phyloP scores from a whole-genome alignment of 2,888 invertebrate genomes.

The Synergus itoensis region DNA sequence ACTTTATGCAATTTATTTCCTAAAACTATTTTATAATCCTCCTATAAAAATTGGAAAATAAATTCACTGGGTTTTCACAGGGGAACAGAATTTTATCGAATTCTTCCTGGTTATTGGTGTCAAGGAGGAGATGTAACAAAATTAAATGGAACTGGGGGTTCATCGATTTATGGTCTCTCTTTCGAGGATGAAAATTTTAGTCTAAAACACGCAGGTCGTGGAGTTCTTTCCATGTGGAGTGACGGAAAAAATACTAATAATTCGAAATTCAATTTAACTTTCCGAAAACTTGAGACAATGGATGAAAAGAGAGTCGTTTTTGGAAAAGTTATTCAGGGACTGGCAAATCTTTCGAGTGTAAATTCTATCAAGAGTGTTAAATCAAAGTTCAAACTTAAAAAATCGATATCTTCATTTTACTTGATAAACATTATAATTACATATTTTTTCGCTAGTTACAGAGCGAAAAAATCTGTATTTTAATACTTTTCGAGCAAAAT shows the following conservation, averaged over 20 bases:
- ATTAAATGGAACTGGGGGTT: slow-evolving; percentile 81
- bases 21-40: not conserved
- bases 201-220: slow-evolving; percentile 80
- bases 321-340: slow-evolving; percentile 78
- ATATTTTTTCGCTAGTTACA: not conserved
- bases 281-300: slow-evolving; percentile 79
- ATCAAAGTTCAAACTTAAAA: not conserved
- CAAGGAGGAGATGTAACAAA: slow-evolving; percentile 81
- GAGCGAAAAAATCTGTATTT: too few species aligned
- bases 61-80: slow-evolving; percentile 52
- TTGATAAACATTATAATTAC: not conserved
- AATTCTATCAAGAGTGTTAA: not conserved
- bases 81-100: slow-evolving; percentile 79
- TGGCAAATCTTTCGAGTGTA: slow-evolving; percentile 58
- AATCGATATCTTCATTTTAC: not conserved
- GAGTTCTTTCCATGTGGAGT: slow-evolving; percentile 80
- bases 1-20: slow-evolving; percentile 12
- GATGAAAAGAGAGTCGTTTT: slow-evolving; percentile 81
- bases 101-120: slow-evolving; percentile 81
- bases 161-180: slow-evolving; percentile 76
- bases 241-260: slow-evolving; percentile 77
- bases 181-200: slow-evolving; percentile 78
- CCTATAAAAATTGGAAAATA: slow-evolving; percentile 3
- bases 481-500: too few species aligned
- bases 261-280: slow-evolving; percentile 82